Evolutionary conservation across 2,797 vertebrate species (phyloP), one percentile per base, ranked within the genome.

Genomic region (Rhabdophis nuchalis): DNA sequence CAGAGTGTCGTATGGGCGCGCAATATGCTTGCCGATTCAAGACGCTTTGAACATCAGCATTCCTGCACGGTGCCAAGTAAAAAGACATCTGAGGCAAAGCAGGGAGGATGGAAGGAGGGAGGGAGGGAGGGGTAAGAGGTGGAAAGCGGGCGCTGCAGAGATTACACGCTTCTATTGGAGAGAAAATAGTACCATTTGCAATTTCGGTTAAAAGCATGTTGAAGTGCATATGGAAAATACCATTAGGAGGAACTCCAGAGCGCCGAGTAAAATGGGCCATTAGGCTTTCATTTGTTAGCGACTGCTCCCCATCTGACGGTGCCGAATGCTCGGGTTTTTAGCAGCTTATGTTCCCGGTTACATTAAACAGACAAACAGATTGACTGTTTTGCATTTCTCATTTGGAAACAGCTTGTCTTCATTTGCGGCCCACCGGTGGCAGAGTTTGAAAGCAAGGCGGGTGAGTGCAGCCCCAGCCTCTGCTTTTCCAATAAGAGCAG

Each of bases 351-450:
- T 98, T 98, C 98, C 98, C 97, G 94, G 98, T 99, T 98, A 98
- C 98, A 98, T 98, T 98, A 99, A 99, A 98, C 98, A 99, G 98
- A 98, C 98, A 98, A 98, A 98, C 99, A 99, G 98, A 98, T 98
- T 98, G 98, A 97, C 98, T 98, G 96, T 97, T 98, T 98, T 98
- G 98, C 98, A 98, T 98, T 98, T 98, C 98, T 98, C 98, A 97
- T 98, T 98, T 98, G 98, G 98, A 97, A 98, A 98, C 98, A 98
- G 98, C 97, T 98, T 98, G 97, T 98, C 98, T 98, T 98, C 97
- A 98, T 98, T 98, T 98, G 97, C 97, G 91, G 96, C 97, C 97
- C 97, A 92, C 97, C 95, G 97, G 97, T 97, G 98, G 97, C 96
- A 93, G 93, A 92, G 97, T 97, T 96, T 97, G 97, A 57, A 96